Base-by-base conservation (phyloP, 2,888 invertebrate species). In the Apamea crenata region DNA sequence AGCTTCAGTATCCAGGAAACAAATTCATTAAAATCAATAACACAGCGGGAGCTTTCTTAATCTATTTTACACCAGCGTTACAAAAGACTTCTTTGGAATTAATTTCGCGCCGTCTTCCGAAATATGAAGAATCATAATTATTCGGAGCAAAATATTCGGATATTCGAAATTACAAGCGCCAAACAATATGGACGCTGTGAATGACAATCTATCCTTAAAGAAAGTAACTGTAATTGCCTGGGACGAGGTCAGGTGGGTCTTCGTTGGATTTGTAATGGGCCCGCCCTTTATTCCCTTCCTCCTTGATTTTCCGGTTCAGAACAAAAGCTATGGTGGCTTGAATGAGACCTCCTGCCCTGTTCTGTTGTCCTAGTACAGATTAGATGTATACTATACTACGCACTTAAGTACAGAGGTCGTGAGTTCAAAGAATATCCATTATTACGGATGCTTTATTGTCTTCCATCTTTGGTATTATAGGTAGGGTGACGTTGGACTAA, bases 171-270 rank as follows among this genome's bases (percentile, higher is more conserved):
- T 78, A 81, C 78, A 80, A 78, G 65, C 69, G 53, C 66, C 77
- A 78, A 86, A 88, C 87, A 87, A 87, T 88, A 81, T 50, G 81
- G 80, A 75, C 82, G 79, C 87, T 90, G 90, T 79, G 83, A 90
- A 91, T 90, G 92, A 94, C 93, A 93, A 92, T 92, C 87, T 91
- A 88, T 92, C 92, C 87, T 91, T 91, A 91, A 92, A 93, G 93
- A 92, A 94, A 93, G 89, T 93, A 93, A 91, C 92, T 92, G 91
- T 94, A 95, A 95, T 95, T 95, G 94, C 93, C 91, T 91, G 85
- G 88, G 84, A 78, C 86, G 90, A 91, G 93, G 93, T 93, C 93
- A 94, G 93, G 93, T 93, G 74, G 90, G 90, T 91, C 92, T 93
- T 93, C 90, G 93, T 91, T 83, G 89, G 92, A 91, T 93, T 92